A percentile compares a stretch with the other conserved stretches of the same genome.
Evolutionary conservation across 2,113 vertebrate species (phyloP).

Genomic region (Anoplopoma fimbria): DNA sequence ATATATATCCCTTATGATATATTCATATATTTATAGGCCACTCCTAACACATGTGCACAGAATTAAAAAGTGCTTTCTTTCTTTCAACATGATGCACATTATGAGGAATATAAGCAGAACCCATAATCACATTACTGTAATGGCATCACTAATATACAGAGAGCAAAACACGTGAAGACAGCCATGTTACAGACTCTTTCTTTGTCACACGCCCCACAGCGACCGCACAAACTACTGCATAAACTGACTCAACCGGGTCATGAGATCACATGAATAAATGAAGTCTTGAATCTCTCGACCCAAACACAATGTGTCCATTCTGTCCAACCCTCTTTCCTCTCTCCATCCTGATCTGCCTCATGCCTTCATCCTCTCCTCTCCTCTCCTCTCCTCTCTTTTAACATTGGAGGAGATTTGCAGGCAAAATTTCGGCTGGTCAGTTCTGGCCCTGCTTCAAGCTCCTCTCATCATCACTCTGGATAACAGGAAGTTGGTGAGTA

Average conservation of each 20-base stretch:
- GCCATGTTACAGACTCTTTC: not conserved
- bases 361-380: not conserved
- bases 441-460: slow-evolving; percentile 53
- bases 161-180: not conserved
- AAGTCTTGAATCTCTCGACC: slow-evolving; percentile 43
- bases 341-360: not conserved
- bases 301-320: slow-evolving; percentile 49
- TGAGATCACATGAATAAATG: slow-evolving; percentile 23
- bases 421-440: slow-evolving; percentile 54
- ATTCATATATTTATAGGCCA: not conserved
- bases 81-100: not conserved
- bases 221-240: slow-evolving; percentile 1
- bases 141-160: slow-evolving; percentile 7
- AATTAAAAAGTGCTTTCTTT: slow-evolving; percentile 18
- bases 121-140: not conserved
- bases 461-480: slow-evolving; percentile 52
- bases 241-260: slow-evolving; percentile 48
- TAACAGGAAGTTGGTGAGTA: slow-evolving; percentile 40
- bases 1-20: no score
- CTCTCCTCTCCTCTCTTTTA: slow-evolving; percentile 51
- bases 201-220: not conserved
- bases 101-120: slow-evolving; percentile 1
- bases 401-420: slow-evolving; percentile 48
- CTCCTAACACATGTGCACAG: not conserved
- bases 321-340: slow-evolving; percentile 13